A percentile compares a stretch with the other conserved stretches of the same genome.
phyloP scores from a whole-genome alignment of 2,113 vertebrate genomes.

The Macquaria australasica region DNA sequence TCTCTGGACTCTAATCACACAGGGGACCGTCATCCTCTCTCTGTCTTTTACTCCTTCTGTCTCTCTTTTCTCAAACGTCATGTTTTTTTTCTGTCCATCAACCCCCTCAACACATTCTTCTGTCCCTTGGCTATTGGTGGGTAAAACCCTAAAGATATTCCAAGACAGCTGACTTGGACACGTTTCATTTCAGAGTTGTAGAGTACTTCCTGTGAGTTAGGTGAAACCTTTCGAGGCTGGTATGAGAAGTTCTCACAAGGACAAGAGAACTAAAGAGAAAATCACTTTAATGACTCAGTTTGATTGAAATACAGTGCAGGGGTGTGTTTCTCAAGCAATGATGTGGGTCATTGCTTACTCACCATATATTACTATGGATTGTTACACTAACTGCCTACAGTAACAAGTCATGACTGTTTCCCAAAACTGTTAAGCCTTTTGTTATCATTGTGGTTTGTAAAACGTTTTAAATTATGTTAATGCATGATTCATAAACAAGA shows the following conservation, averaged over 20 bases:
- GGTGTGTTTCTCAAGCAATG: not conserved
- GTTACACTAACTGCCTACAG: not conserved
- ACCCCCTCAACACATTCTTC: not conserved
- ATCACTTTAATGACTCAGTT: not conserved
- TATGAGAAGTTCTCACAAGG: not conserved
- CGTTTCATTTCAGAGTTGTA: constrained; percentile 5
- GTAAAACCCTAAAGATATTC: constrained; percentile 20
- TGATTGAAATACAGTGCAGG: not conserved
- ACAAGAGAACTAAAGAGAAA: not conserved
- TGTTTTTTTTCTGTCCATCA: constrained; percentile 26
- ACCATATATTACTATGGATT: not conserved
- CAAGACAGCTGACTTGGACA: constrained; percentile 35
- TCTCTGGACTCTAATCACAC: constrained; percentile 42
- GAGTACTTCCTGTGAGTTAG: not conserved
- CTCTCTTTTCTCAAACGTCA: constrained; percentile 31
- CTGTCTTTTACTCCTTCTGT: constrained; percentile 33
- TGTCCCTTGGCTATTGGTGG: constrained; percentile 27
- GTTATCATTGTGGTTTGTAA: not conserved
- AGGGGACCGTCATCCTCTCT: constrained; percentile 33
- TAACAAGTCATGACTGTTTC: not conserved
- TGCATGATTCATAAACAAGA: not conserved
- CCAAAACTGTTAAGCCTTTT: not conserved
- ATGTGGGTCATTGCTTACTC: not conserved
- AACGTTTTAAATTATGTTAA: not conserved
- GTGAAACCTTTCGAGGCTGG: not conserved